These are phyloP conservation scores for Tympanuchus pallidicinctus DNA, from an alignment of 2,113 vertebrate species.

Conservation along the genomic window DNA sequence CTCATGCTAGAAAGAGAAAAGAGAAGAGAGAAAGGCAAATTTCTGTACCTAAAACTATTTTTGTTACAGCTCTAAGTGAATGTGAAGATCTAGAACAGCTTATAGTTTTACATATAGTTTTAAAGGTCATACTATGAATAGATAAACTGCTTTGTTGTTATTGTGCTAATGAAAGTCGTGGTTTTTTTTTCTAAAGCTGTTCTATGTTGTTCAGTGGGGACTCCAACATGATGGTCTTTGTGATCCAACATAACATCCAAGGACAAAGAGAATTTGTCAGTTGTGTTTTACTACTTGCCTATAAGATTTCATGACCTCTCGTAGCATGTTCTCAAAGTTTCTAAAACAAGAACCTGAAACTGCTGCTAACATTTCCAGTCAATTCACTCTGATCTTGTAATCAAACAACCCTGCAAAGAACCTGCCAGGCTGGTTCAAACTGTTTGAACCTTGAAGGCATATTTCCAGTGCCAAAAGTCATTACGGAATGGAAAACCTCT, in stretches of 20 bases:
- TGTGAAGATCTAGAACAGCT: background rate
- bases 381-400: slow-evolving; percentile 47
- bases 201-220: accelerated
- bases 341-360: slow-evolving; percentile 1
- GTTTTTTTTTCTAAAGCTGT: background rate
- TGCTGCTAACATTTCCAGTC: slow-evolving; percentile 23
- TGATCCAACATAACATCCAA: background rate
- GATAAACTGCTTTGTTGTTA: background rate
- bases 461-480: slow-evolving; percentile 65
- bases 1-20: background rate
- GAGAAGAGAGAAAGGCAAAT: background rate
- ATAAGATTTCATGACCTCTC: background rate
- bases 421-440: background rate
- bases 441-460: slow-evolving; percentile 55
- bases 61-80: background rate
- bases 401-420: slow-evolving; percentile 43
- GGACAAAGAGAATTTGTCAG: background rate
- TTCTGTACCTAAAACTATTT: background rate
- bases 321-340: background rate
- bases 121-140: background rate
- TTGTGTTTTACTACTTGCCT: background rate
- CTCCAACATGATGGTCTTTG: background rate
- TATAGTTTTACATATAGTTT: background rate
- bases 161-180: background rate
- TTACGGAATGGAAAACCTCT: slow-evolving; percentile 49